phyloP scores from a whole-genome alignment of 1,140 invertebrate genomes.

The Acromyrmex echinatior region DNA sequence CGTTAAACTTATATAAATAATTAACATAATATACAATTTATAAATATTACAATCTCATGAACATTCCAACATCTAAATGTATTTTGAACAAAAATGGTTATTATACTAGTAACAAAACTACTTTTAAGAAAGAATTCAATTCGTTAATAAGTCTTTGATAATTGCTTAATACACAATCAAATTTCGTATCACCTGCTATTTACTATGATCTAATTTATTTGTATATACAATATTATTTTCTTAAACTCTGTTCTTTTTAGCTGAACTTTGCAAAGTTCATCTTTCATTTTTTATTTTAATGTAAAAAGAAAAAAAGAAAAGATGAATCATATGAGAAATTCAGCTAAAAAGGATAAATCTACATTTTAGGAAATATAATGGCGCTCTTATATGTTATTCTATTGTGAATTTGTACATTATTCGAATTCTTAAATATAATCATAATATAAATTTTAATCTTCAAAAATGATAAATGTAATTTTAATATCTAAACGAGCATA shows the following conservation, averaged over 20 bases:
- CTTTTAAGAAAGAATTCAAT: not conserved
- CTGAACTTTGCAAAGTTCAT: too few relatives aligned
- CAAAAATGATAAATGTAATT: not conserved
- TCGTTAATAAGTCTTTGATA: not conserved
- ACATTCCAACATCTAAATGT: constrained; percentile 30
- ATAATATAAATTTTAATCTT: not conserved
- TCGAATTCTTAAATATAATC: not conserved
- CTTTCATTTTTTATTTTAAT: too few relatives aligned
- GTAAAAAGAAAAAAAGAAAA: too few relatives aligned
- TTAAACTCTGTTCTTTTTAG: not conserved
- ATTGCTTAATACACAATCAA: not conserved
- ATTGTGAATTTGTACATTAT: constrained; percentile 18
- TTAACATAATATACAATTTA: not conserved
- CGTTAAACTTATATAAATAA: not conserved
- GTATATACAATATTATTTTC: constrained; percentile 17
- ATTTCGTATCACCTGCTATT: constrained; percentile 8
- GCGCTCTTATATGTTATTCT: not conserved
- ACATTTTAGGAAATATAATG: not conserved
- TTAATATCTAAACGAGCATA: not conserved
- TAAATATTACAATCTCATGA: constrained; percentile 27
- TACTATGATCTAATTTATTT: constrained; percentile 1
- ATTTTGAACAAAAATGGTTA: constrained; percentile 13
- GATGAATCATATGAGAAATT: too few relatives aligned
- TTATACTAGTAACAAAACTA: not conserved
- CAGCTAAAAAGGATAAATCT: too few relatives aligned